Base-by-base conservation (phyloP, 35 echinoderm and acorn worm species). In the Apostichopus parvimensis region DNA sequence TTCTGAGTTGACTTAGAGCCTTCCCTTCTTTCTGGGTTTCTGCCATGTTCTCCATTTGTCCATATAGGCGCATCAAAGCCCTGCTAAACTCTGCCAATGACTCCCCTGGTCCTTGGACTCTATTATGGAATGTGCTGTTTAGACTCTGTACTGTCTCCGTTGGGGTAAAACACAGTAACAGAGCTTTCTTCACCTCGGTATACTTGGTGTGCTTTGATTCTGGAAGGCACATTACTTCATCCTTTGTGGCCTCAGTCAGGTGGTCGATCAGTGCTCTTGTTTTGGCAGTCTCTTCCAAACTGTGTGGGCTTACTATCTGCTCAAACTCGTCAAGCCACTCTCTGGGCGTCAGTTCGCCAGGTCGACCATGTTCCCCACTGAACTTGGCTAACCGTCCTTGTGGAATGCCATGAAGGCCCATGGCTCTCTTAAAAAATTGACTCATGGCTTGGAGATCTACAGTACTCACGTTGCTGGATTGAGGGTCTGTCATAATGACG, bases 21-120 rank as follows among this genome's bases (percentile, higher is more conserved):
- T 25, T 73, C 56, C 22, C 60, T 56, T 94, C 87, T 45, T 89
- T 34, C 5, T 78, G 73, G 14, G 60, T 64, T 8, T 73, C 77
- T 1, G 87, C 87, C 6, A 21, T 72, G 8, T 6, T 52, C 45
- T 90, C 93, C 87, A 94, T 90, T 3, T 64, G 17, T 18, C 61
- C 45, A 58, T 94, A 94, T n/a, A 89, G 21, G 6, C 86, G 18
- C 68, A 89, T 77, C 3, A 93, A 26, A 15, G 24, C 45, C 21
- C 92, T 80, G 57, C 93, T 94, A 78, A 79, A 94, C 6, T 94
- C 93, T 1, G 87, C 93, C 10, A 94, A 78, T 61, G 58, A 9
- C 58, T 61, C 58, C 6, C 8, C 8, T 17, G 78, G 87, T 22
- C 52, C 28, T 75, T 82, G 93, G 10, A 14, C 24, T 8, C 87